Evolutionary conservation across 2,113 vertebrate species (phyloP).

Genomic region (Osmerus eperlanus): DNA sequence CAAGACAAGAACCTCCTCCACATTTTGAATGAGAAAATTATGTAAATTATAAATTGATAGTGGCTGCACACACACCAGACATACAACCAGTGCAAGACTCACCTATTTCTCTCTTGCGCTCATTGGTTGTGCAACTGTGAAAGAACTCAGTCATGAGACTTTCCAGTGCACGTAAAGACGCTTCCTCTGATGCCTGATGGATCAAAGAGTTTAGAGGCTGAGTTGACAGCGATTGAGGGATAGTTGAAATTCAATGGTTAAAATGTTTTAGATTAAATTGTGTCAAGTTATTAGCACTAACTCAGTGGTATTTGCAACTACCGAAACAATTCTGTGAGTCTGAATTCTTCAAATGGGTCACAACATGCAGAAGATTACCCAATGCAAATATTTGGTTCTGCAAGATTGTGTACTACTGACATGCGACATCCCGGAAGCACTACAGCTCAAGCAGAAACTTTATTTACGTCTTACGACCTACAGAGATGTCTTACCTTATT

Average conservation of each 20-base stretch:
- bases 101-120: constrained; percentile 97
- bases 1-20: neutral
- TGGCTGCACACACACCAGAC: too few relatives aligned
- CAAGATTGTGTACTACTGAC: constrained; percentile 52
- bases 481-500: too few relatives aligned
- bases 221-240: neutral
- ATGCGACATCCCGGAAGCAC: constrained; percentile 38
- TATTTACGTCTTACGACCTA: too few relatives aligned
- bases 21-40: neutral
- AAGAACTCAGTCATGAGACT: constrained; percentile 98
- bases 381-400: constrained; percentile 53
- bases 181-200: constrained; percentile 87
- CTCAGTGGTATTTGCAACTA: constrained; percentile 21
- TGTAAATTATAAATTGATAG: neutral
- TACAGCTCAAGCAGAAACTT: neutral
- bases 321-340: constrained; percentile 33
- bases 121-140: constrained; percentile 93
- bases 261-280: neutral
- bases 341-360: constrained; percentile 68
- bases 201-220: constrained; percentile 10
- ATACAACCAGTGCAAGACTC: constrained; percentile 45
- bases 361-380: constrained; percentile 60
- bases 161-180: constrained; percentile 89
- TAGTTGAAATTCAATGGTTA: neutral
- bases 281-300: constrained; percentile 5